Conservation (phyloP, 2,797 vertebrate species). For the Sebastes glaucus region DNA sequence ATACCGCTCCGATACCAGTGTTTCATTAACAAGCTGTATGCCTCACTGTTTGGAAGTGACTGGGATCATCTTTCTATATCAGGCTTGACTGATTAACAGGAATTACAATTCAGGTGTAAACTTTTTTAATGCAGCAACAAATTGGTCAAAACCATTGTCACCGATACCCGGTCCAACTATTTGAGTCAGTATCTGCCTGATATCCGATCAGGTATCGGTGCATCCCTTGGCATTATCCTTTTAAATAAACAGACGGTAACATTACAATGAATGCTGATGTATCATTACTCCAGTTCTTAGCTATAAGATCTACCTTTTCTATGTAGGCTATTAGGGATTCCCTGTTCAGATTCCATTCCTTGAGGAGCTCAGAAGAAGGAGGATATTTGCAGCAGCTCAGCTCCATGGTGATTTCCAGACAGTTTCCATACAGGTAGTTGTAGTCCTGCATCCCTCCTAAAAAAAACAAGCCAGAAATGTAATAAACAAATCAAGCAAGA, state of each 20-base stretch:
- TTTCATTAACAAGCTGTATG: too few species aligned
- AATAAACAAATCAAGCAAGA: neutral
- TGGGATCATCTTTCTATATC: too few species aligned
- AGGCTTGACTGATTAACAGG: too few species aligned
- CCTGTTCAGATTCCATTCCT: constrained; percentile 94
- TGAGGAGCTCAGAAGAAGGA: constrained; percentile 78
- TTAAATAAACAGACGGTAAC: neutral
- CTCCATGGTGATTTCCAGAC: constrained; percentile 96
- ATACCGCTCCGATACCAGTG: too few species aligned
- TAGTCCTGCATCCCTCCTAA: constrained; percentile 99
- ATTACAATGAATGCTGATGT: neutral
- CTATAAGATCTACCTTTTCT: constrained; percentile 87
- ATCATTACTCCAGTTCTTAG: neutral
- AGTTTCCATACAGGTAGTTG: constrained; percentile 95
- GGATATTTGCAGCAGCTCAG: constrained; percentile 98
- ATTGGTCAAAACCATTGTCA: too few species aligned
- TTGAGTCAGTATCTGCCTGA: too few species aligned
- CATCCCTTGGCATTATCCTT: neutral
- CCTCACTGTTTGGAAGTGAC: too few species aligned
- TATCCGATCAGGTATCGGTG: too few species aligned
- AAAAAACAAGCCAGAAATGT: constrained; percentile 29
- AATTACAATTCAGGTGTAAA: too few species aligned
- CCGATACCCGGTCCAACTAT: rapidly evolving
- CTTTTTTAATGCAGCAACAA: too few species aligned
- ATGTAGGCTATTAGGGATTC: constrained; percentile 93